These are phyloP conservation scores for Rissa tridactyla DNA, from an alignment of 2,113 vertebrate genomes.

Conservation along the genomic window DNA sequence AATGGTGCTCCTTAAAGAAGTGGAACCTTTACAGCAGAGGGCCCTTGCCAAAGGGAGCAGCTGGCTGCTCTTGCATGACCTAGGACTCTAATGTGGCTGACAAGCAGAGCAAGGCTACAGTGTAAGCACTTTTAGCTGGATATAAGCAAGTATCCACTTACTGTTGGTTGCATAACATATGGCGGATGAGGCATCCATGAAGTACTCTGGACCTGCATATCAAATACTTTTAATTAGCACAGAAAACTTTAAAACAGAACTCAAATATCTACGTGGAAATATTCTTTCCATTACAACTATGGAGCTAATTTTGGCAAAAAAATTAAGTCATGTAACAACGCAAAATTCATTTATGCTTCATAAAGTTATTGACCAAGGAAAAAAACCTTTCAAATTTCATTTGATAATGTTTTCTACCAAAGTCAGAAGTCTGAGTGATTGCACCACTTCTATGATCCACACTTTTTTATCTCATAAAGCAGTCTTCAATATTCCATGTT, in stretches of 20 bases:
- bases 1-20: background rate
- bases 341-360: background rate
- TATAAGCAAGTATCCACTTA: slow-evolving; percentile 81
- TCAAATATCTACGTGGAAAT: background rate
- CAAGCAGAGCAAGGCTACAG: background rate
- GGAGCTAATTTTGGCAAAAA: background rate
- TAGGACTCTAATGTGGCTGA: background rate
- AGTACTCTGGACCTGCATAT: slow-evolving; percentile 96
- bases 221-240: slow-evolving; percentile 77
- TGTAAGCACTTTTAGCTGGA: slow-evolving; percentile 39
- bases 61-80: background rate
- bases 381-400: background rate
- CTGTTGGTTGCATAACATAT: slow-evolving; percentile 99
- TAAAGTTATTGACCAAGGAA: background rate
- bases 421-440: background rate
- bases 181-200: slow-evolving; percentile 99
- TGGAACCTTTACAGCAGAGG: background rate
- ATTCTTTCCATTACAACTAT: background rate
- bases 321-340: background rate
- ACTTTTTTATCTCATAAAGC: background rate
- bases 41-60: background rate
- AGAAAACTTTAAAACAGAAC: slow-evolving; percentile 49
- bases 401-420: background rate
- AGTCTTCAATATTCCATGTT: background rate
- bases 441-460: background rate